Evolutionary conservation across 2,797 vertebrate genomes (phyloP).

Genomic region (Tenualosa ilisha): DNA sequence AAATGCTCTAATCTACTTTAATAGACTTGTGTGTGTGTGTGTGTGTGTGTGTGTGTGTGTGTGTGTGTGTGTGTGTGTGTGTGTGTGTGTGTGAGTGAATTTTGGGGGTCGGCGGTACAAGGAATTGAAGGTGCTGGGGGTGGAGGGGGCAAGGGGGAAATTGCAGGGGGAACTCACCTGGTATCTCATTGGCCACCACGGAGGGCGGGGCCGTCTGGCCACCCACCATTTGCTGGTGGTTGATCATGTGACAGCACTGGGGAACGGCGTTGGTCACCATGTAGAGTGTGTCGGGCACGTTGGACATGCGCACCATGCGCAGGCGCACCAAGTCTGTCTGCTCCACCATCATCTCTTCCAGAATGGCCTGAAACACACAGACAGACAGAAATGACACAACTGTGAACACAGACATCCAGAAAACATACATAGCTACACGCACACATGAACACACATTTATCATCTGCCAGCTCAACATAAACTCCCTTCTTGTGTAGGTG

Average conservation of each 20-base stretch:
- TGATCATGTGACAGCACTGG: constrained; percentile 96
- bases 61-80: background rate
- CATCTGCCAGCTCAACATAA: too few species aligned
- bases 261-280: constrained; percentile 96
- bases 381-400: constrained; percentile 46
- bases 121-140: too few species aligned
- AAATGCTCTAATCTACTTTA: background rate
- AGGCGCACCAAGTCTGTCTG: constrained; percentile 94
- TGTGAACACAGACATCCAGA: background rate
- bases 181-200: constrained; percentile 97
- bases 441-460: background rate
- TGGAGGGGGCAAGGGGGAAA: too few species aligned
- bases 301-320: constrained; percentile 98
- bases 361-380: constrained; percentile 77
- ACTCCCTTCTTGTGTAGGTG: too few species aligned
- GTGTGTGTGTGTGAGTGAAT: background rate
- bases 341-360: constrained; percentile 99
- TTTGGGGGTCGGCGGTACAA: too few species aligned
- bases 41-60: background rate
- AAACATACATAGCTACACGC: constrained; percentile 5
- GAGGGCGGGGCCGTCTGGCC: constrained; percentile 87
- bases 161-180: constrained; percentile 75
- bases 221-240: constrained; percentile 90
- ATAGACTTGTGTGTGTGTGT: background rate
- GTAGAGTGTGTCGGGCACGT: constrained; percentile 96